Base-by-base conservation (phyloP, 2,888 invertebrate species). In the Pycnomerus fuliginosus region DNA sequence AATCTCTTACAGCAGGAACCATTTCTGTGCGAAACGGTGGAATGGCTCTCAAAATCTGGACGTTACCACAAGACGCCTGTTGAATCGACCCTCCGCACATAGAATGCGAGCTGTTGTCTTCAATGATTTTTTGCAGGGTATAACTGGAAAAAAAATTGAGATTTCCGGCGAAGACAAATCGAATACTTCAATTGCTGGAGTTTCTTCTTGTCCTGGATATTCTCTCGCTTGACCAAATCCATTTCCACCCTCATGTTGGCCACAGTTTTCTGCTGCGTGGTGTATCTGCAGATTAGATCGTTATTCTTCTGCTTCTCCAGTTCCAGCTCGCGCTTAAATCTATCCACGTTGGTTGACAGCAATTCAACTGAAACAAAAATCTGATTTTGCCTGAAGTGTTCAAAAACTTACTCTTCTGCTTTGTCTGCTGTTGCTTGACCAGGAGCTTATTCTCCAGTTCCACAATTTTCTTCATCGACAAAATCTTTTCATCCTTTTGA, bases 391-490 rank as follows among this genome's bases (percentile, higher is more conserved):
- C 13, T n/a, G n/a, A n/a, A n/a, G n/a, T n/a, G n/a, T n/a, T n/a
- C n/a, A n/a, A n/a, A n/a, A n/a, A 32, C 31, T 8, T 7, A 47
- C 47, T 35, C 24, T 47, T 47, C 13, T 37, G 29, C 22, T 43
- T 47, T 4, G 47, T 39, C 10, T 39, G 29, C 37, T 36, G 27
- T 17, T 44, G 43, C 16, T 40, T 48, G 8, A 22, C 1, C 38
- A 39, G 17, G 1, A 48, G 17, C 22, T 29, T 27, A 16, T 53
- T 55, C 24, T 64, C 58, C 4, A 60, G 29, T 22, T 60, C 53
- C 2, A 44, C 54, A 10, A 58, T 36, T 42, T 51, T 51, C 27
- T 57, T 57, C 29, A 60, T 60, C 12, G 58, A 41, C 20, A 12
- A 17, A 3, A 33, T n/a, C 34, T 41, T 41, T n/a, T 40, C 40